Evolutionary conservation across 2,888 invertebrate genomes (phyloP).

Genomic region (Harmothoe impar): DNA sequence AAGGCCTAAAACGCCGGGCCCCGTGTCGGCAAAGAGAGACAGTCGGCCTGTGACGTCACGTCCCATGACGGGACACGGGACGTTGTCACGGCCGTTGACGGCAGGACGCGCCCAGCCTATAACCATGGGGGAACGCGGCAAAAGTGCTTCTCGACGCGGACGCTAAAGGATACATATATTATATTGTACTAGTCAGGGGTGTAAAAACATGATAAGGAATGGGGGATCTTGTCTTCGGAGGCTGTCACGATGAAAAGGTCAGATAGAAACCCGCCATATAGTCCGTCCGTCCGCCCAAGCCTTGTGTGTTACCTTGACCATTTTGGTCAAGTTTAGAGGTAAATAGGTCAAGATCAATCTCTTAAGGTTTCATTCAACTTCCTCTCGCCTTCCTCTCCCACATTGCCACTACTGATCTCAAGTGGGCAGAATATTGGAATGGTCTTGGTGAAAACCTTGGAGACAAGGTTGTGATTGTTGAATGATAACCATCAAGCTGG

Average conservation of each 20-base stretch:
- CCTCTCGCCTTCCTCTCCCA: too few relatives aligned
- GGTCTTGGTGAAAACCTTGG: too few relatives aligned
- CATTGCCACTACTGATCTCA: too few relatives aligned
- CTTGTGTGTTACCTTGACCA: too few relatives aligned
- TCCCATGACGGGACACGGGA: not conserved
- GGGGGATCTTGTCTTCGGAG: not conserved
- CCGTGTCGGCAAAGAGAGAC: not conserved
- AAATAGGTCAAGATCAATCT: too few relatives aligned
- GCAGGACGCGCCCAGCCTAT: conserved; percentile 50
- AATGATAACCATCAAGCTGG: too few relatives aligned
- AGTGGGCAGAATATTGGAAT: too few relatives aligned
- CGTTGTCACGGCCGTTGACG: conserved; percentile 47
- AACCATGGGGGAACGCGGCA: conserved; percentile 16
- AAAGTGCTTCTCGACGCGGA: conserved; percentile 12
- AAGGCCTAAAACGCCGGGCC: not conserved
- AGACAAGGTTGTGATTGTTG: too few relatives aligned
- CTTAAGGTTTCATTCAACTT: too few relatives aligned
- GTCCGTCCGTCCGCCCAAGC: too few relatives aligned
- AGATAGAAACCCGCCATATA: not conserved
- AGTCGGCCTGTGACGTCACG: conserved; percentile 25
- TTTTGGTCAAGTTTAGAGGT: too few relatives aligned
- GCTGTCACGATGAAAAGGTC: not conserved
- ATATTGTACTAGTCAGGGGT: not conserved
- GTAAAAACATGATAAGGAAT: not conserved
- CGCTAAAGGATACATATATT: not conserved